Base-by-base conservation (phyloP, 2,797 vertebrate genomes). In the Lagodon rhomboides region DNA sequence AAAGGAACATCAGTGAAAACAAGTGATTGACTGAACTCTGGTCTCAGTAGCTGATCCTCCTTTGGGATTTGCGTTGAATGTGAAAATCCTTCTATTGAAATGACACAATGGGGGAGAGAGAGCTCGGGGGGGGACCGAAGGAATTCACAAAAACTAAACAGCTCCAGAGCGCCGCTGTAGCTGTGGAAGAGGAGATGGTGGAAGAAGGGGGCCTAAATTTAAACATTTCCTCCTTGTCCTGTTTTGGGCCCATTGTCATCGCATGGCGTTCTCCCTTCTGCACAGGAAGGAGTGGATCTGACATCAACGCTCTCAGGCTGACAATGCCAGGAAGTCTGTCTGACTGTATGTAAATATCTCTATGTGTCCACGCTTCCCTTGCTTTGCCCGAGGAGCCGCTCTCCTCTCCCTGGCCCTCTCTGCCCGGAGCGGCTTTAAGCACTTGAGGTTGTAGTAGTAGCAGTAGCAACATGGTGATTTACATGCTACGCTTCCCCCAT, bases 221-320 rank as follows among this genome's bases (percentile, higher is more conserved):
- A 95, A 95, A 95, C 93, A 80, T 95, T 95, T 95, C 94, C 95
- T 94, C 91, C 94, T 93, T 93, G 94, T 95, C 94, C 93, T 93
- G 93, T 95, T 95, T 95, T 90, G 90, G 88, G 89, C 87, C 94
- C 91, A 95, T 95, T 95, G 94, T 95, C 94, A 95, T 92, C 53
- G 79, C 88, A 85, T 92, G 88, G 91, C 88, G 86, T 94, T 94
- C 92, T 93, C 92, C 92, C 93, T 92, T 88, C 91, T 94, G 92
- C 93, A 95, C 95, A 96, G 95, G 95, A 96, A 96, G 92, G 90
- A 95, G 94, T 93, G 93, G 94, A 95, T 95, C 94, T 95, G 94
- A 95, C 94, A 95, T 95, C 94, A 95, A 93, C 92, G 87, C 93
- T 93, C 92, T 92, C 88, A 62, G 89, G 72, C 91, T 93, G 91